Percentiles rank a stretch among this genome's conserved stretches.
Evolutionary conservation across 1,140 invertebrate genomes (phyloP).

Genomic region (Sminthurinus signatus): DNA sequence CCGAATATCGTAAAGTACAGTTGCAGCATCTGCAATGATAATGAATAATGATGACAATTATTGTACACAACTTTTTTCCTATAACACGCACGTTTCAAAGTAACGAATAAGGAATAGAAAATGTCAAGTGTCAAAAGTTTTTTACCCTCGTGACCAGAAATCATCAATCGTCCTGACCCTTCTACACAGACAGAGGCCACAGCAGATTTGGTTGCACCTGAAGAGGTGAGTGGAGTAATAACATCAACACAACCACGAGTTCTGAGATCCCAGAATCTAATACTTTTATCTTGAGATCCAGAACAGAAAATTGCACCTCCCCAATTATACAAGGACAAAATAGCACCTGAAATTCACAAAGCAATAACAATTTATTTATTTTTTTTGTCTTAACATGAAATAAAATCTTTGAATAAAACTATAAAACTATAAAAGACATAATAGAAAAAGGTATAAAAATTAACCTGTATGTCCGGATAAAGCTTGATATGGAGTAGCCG

Average conservation of each 20-base stretch:
- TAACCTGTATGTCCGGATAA: background rate
- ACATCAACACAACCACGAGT: constrained; percentile 86
- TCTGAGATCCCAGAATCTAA: constrained; percentile 95
- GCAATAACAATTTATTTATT: background rate
- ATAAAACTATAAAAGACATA: too few species aligned
- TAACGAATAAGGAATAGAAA: too few species aligned
- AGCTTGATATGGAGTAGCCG: too few species aligned
- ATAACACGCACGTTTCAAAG: too few species aligned
- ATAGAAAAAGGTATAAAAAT: background rate
- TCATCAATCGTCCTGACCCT: constrained; percentile 84
- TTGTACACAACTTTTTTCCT: too few species aligned
- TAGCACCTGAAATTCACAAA: constrained; percentile 59
- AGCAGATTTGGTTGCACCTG: constrained; percentile 60
- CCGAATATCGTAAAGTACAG: constrained; percentile 89
- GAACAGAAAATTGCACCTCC: constrained; percentile 95
- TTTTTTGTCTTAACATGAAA: background rate
- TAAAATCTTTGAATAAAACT: background rate
- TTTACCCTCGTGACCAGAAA: constrained; percentile 92
- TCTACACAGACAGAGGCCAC: constrained; percentile 94
- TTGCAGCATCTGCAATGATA: constrained; percentile 74
- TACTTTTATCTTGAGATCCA: constrained; percentile 89
- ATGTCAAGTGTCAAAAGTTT: too few species aligned
- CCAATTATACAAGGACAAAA: constrained; percentile 93
- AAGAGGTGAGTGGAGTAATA: constrained; percentile 69
- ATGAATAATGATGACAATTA: too few species aligned